Conservation (phyloP, 2,797 vertebrate genomes). For the Anniella stebbinsi region DNA sequence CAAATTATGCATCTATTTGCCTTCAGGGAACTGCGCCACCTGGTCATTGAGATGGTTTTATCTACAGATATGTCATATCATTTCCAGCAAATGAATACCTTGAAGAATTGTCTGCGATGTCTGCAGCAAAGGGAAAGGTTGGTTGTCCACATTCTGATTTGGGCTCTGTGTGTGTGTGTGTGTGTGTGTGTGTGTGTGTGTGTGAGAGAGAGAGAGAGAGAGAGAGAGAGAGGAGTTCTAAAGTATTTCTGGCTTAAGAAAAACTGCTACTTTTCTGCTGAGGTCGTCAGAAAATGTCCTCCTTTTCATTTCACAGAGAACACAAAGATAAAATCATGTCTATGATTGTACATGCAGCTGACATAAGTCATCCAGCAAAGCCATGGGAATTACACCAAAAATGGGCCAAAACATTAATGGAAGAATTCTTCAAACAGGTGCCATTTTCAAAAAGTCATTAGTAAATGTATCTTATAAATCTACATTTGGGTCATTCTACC, state of each 20-base stretch:
- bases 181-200: background rate
- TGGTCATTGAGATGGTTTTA: constrained; percentile 95
- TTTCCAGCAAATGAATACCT: constrained; percentile 93
- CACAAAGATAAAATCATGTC: constrained; percentile 92
- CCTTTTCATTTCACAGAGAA: constrained; percentile 77
- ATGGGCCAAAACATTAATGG: constrained; percentile 92
- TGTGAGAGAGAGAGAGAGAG: background rate
- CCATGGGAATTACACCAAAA: constrained; percentile 88
- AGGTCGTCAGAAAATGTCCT: constrained; percentile 35
- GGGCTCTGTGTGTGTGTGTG: too few species aligned
- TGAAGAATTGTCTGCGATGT: constrained; percentile 76
- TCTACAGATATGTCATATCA: constrained; percentile 94
- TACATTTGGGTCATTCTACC: background rate
- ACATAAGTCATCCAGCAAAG: constrained; percentile 93
- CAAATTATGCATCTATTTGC: constrained; percentile 21
- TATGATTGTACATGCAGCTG: constrained; percentile 91
- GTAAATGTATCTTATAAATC: background rate
- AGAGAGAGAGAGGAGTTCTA: background rate
- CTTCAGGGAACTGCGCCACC: constrained; percentile 87
- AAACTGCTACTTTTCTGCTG: constrained; percentile 11
- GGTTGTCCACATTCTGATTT: constrained; percentile 38
- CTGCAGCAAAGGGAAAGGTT: constrained; percentile 88
- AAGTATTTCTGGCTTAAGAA: background rate
- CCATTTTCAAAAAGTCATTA: constrained; percentile 41
- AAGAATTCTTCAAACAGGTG: constrained; percentile 94